These are phyloP conservation scores for Pampusana beccarii DNA, from an alignment of 2,113 vertebrate species.

Conservation along the genomic window DNA sequence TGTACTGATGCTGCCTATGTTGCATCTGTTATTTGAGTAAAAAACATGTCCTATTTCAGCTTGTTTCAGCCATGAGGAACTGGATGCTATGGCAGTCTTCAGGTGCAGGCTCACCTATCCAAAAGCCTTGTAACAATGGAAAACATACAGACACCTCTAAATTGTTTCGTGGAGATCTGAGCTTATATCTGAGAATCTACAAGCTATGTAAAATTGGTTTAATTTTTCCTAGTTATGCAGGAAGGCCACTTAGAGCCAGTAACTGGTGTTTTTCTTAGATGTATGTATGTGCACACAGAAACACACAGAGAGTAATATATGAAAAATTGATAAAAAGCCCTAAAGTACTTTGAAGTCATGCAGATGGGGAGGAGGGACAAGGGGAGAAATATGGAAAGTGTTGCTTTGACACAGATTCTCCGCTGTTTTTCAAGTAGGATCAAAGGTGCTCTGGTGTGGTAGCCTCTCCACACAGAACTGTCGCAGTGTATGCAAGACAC, in stretches of 20 bases:
- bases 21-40: background rate
- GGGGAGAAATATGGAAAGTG: background rate
- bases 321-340: background rate
- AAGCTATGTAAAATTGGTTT: background rate
- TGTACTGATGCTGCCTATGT: background rate
- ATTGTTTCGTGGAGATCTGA: background rate
- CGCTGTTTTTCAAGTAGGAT: background rate
- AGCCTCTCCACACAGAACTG: background rate
- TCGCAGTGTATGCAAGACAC: background rate
- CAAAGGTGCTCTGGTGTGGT: background rate
- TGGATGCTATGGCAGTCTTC: background rate
- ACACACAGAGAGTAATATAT: background rate
- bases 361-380: background rate
- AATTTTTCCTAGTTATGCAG: background rate
- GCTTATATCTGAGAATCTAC: background rate
- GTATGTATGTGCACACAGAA: rapidly evolving
- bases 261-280: background rate
- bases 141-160: background rate
- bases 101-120: background rate
- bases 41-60: background rate
- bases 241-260: background rate
- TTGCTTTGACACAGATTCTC: background rate
- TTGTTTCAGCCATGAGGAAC: background rate
- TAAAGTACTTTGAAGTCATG: background rate
- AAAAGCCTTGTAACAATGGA: background rate